These are phyloP conservation scores for Brotula barbata DNA, from an alignment of 2,797 vertebrate species.

Conservation along the genomic window DNA sequence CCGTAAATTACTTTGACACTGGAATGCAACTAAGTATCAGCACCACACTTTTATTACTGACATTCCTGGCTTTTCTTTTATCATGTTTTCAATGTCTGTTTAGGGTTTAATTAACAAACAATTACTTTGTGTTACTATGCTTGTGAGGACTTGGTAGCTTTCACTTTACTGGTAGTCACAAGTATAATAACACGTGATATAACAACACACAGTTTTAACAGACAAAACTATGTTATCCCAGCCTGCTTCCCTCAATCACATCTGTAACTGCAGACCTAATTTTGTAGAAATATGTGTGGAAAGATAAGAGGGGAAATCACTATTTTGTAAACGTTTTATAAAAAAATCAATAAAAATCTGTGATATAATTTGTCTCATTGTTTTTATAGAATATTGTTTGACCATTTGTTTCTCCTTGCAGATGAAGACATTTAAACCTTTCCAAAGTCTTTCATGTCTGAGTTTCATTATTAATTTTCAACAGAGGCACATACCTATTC, in stretches of 20 bases:
- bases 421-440: not conserved
- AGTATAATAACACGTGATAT: constrained; percentile 39
- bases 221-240: constrained; percentile 51
- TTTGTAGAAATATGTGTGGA: constrained; percentile 71
- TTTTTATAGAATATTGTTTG: constrained; percentile 5
- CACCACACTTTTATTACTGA: constrained; percentile 52
- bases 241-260: constrained; percentile 62
- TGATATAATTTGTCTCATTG: constrained; percentile 55
- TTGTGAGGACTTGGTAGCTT: constrained; percentile 13
- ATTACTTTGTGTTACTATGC: constrained; percentile 57
- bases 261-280: constrained; percentile 65
- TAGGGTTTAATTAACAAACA: constrained; percentile 31
- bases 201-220: constrained; percentile 53
- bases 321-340: constrained; percentile 80
- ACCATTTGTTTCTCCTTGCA: not conserved
- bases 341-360: constrained; percentile 75
- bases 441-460: not conserved
- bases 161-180: constrained; percentile 28
- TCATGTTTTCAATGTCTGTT: constrained; percentile 35
- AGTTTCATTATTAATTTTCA: not conserved
- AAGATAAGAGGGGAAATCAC: constrained; percentile 55
- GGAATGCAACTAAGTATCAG: constrained; percentile 50
- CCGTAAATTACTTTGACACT: constrained; percentile 62
- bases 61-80: constrained; percentile 70
- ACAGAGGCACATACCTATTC: not conserved